phyloP scores from a whole-genome alignment of 2,113 vertebrate species.

The Thamnaconus septentrionalis region DNA sequence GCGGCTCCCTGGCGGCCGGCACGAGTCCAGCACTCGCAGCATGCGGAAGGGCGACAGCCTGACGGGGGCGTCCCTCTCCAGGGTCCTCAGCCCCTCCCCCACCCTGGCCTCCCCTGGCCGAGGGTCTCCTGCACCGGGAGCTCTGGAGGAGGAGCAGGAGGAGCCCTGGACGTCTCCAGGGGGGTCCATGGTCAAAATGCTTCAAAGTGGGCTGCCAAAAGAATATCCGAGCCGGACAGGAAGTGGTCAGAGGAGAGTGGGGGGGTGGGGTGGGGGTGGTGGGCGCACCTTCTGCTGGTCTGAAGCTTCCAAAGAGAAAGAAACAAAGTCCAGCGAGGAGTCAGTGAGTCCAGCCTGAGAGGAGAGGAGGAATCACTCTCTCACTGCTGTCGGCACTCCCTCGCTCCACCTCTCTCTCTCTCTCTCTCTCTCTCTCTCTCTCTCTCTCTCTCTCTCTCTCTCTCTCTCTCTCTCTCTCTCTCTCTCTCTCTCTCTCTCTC shows the following conservation, averaged over 20 bases:
- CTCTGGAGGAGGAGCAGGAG: conserved; percentile 33
- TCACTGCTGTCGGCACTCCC: conserved; percentile 60
- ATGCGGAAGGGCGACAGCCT: conserved; percentile 75
- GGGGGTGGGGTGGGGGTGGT: neutral
- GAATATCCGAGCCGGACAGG: too few relatives aligned
- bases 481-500: conserved; percentile 51
- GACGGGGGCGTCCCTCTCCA: conserved; percentile 61
- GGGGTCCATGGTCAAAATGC: conserved; percentile 40
- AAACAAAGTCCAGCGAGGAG: too few relatives aligned
- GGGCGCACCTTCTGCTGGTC: conserved; percentile 6
- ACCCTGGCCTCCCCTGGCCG: conserved; percentile 47
- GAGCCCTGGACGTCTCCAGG: conserved; percentile 50
- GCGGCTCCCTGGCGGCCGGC: conserved; percentile 65
- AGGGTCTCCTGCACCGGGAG: conserved; percentile 35
- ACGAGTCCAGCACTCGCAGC: conserved; percentile 74
- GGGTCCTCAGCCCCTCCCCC: conserved; percentile 55
- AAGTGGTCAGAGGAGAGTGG: neutral
- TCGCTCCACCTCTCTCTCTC: conserved; percentile 45
- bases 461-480: conserved; percentile 11
- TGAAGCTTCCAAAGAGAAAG: too few relatives aligned
- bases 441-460: conserved; percentile 18
- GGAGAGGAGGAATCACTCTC: conserved; percentile 35
- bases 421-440: conserved; percentile 4
- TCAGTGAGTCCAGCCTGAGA: too few relatives aligned
- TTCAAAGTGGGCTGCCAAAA: conserved; percentile 7